A percentile compares a stretch with the other conserved stretches of the same genome.
phyloP scores from a whole-genome alignment of 2,113 vertebrate genomes.

The Cranoglanis bouderius region DNA sequence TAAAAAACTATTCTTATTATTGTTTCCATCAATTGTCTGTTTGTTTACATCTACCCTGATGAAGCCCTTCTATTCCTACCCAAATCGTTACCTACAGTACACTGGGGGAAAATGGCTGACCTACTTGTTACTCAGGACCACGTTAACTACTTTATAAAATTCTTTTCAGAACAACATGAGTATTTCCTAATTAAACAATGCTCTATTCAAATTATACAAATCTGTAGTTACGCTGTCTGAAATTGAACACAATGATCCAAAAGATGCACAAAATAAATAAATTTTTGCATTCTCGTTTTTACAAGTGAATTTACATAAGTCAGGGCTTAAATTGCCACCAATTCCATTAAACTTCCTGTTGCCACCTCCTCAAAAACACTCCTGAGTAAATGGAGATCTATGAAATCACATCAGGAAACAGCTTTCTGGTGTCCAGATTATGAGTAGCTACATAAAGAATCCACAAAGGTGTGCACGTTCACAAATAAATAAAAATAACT shows the following conservation, averaged over 20 bases:
- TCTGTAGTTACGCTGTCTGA: not conserved
- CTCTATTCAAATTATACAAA: not conserved
- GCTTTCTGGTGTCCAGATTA: not conserved
- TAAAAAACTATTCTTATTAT: too few relatives aligned
- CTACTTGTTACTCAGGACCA: not conserved
- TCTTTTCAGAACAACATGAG: not conserved
- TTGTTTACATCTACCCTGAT: too few relatives aligned
- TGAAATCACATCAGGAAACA: not conserved
- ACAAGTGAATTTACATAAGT: too few relatives aligned
- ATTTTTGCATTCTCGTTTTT: too few relatives aligned
- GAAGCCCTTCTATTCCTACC: too few relatives aligned
- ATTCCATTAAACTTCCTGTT: too few relatives aligned
- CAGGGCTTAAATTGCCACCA: too few relatives aligned
- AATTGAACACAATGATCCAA: not conserved
- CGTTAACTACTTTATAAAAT: too few relatives aligned
- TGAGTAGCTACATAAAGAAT: not conserved
- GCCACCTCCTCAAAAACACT: too few relatives aligned
- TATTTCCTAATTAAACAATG: not conserved
- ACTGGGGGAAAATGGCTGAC: not conserved
- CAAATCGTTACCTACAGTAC: too few relatives aligned
- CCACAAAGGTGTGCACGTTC: not conserved
- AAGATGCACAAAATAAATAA: too few relatives aligned
- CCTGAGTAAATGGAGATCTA: not conserved
- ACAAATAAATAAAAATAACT: not conserved
- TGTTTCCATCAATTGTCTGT: too few relatives aligned